phyloP scores from a whole-genome alignment of 53 echinoderm and acorn worm genomes.

The Actinopyga echinites region DNA sequence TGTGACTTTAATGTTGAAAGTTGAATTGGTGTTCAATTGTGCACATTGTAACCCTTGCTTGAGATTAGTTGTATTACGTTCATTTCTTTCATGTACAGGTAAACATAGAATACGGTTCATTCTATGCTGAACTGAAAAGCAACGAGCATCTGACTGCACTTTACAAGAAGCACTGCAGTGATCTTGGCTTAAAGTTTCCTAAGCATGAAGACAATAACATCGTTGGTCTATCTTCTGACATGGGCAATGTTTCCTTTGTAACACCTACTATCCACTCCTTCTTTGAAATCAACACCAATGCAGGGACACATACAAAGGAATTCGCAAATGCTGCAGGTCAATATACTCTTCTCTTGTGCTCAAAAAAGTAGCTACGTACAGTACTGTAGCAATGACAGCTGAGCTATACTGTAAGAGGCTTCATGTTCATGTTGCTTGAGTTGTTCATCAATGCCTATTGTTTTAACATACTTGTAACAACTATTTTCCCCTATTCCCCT shows the following conservation, averaged over 20 bases:
- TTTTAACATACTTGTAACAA: too few species aligned
- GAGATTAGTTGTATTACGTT: too few species aligned
- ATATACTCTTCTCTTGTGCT: neutral
- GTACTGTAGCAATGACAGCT: too few species aligned
- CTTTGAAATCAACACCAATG: conserved; percentile 73
- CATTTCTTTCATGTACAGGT: neutral
- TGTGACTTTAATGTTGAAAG: too few species aligned
- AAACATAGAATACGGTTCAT: neutral
- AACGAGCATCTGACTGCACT: conserved; percentile 58
- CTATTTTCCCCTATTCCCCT: too few species aligned
- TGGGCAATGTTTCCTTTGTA: conserved; percentile 84
- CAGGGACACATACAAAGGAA: conserved; percentile 56
- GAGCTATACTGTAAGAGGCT: too few species aligned
- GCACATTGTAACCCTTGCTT: too few species aligned
- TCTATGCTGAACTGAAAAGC: conserved; percentile 72
- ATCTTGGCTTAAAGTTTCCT: conserved; percentile 56
- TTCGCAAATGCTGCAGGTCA: conserved; percentile 81
- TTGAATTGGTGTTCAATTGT: too few species aligned
- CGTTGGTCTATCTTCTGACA: conserved; percentile 73
- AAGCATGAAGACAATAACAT: neutral
- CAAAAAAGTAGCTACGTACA: too few species aligned
- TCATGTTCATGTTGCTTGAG: too few species aligned
- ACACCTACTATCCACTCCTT: conserved; percentile 86
- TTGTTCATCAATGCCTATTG: too few species aligned
- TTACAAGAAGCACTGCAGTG: conserved; percentile 72